Evolutionary conservation across 2,888 invertebrate genomes (phyloP).

Genomic region (Tanypteryx hageni): DNA sequence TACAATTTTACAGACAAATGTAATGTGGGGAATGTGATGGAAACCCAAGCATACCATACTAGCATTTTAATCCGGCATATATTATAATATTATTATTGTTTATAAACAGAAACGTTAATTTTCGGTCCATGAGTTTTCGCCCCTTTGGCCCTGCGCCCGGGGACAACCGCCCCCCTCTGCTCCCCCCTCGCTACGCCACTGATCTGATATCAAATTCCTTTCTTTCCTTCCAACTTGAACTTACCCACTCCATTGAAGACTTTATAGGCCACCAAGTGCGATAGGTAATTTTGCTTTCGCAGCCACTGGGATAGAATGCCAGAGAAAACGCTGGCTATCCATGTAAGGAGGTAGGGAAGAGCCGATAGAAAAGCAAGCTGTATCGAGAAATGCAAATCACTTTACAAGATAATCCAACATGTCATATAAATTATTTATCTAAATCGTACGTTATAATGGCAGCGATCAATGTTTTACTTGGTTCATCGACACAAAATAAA

Average conservation of each 20-base stretch:
- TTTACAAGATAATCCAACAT: neutral
- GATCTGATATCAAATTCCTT: too few relatives aligned
- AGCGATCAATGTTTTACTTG: neutral
- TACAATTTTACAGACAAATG: too few relatives aligned
- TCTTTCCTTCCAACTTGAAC: neutral
- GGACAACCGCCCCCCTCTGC: too few relatives aligned
- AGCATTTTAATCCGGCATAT: too few relatives aligned
- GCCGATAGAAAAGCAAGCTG: constrained; percentile 48
- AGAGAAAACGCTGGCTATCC: constrained; percentile 18
- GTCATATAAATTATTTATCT: neutral
- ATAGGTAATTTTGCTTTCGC: constrained; percentile 11
- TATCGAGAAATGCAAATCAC: neutral
- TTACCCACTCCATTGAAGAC: constrained; percentile 53
- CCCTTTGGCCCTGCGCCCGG: too few relatives aligned
- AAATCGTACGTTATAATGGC: neutral
- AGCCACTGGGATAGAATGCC: constrained; percentile 29
- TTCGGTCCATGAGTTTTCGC: too few relatives aligned
- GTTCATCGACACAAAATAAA: neutral
- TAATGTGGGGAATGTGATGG: too few relatives aligned
- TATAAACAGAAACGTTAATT: too few relatives aligned
- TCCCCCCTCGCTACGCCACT: too few relatives aligned
- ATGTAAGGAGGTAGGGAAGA: constrained; percentile 25
- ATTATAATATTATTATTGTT: too few relatives aligned
- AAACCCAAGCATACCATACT: too few relatives aligned
- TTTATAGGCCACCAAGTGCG: constrained; percentile 41